These are phyloP conservation scores for Trachymyrmex cornetzi DNA, from an alignment of 1,140 invertebrate genomes.

Conservation along the genomic window DNA sequence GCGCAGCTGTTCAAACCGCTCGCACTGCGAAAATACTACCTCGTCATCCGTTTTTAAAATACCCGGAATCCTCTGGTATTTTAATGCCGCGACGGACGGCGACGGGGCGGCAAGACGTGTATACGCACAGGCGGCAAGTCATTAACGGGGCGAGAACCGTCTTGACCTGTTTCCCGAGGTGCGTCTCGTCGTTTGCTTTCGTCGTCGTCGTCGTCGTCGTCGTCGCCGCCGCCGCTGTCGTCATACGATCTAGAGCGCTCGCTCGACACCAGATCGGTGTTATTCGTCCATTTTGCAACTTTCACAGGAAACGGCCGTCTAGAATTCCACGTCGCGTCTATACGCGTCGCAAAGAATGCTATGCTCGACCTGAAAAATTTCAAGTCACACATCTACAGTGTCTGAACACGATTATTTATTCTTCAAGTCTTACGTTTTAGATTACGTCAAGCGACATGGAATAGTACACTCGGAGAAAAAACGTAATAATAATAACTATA, in stretches of 20 bases:
- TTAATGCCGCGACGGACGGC: slow-evolving; percentile 17
- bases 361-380: slow-evolving; percentile 29
- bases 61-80: slow-evolving; percentile 59
- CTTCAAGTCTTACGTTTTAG: not conserved
- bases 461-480: not conserved
- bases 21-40: slow-evolving; percentile 80
- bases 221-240: not conserved
- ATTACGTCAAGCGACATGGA: not conserved
- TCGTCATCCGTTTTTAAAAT: slow-evolving; percentile 81
- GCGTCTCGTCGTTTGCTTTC: slow-evolving; percentile 25
- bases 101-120: not conserved
- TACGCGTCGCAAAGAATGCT: slow-evolving; percentile 24
- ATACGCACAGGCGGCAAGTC: slow-evolving; percentile 35
- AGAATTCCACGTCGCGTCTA: slow-evolving; percentile 50
- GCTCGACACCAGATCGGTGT: slow-evolving; percentile 9
- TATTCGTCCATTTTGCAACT: slow-evolving; percentile 58
- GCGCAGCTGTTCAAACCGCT: slow-evolving; percentile 83
- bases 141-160: slow-evolving; percentile 69
- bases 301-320: slow-evolving; percentile 54
- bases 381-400: not conserved
- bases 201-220: slow-evolving; percentile 7
- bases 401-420: not conserved
- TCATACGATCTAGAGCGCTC: slow-evolving; percentile 43
- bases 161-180: slow-evolving; percentile 67
- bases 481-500: no score